Evolutionary conservation across 2,888 invertebrate species (phyloP).

Genomic region (Helobdella robusta): DNA sequence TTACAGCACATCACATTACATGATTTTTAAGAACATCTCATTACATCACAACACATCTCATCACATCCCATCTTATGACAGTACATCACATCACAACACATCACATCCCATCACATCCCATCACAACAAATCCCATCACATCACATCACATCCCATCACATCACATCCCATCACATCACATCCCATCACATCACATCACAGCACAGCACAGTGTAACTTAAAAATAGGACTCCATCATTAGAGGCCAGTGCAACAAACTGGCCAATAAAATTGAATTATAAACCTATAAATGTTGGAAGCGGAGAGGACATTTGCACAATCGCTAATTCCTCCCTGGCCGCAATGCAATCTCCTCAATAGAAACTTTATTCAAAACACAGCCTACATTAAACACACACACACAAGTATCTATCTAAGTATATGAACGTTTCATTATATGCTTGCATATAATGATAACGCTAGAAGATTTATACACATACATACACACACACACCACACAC

Average conservation of each 20-base stretch:
- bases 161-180: slow-evolving; percentile 3
- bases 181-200: neutral
- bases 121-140: neutral
- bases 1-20: neutral
- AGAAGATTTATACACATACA: too few species aligned
- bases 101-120: slow-evolving; percentile 4
- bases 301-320: too few species aligned
- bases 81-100: slow-evolving; percentile 1
- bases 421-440: too few species aligned
- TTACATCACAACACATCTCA: neutral
- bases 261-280: too few species aligned
- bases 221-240: neutral
- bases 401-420: too few species aligned
- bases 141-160: slow-evolving; percentile 1
- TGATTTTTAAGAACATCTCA: neutral
- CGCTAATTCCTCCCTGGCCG: too few species aligned
- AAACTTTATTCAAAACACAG: too few species aligned
- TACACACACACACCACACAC: too few species aligned
- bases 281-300: too few species aligned
- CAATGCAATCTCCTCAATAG: too few species aligned
- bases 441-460: too few species aligned
- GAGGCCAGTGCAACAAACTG: neutral
- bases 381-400: too few species aligned
- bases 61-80: neutral
- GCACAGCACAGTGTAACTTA: neutral